Evolutionary conservation across 2,888 invertebrate genomes (phyloP).

Genomic region (Plagodis dolabraria): DNA sequence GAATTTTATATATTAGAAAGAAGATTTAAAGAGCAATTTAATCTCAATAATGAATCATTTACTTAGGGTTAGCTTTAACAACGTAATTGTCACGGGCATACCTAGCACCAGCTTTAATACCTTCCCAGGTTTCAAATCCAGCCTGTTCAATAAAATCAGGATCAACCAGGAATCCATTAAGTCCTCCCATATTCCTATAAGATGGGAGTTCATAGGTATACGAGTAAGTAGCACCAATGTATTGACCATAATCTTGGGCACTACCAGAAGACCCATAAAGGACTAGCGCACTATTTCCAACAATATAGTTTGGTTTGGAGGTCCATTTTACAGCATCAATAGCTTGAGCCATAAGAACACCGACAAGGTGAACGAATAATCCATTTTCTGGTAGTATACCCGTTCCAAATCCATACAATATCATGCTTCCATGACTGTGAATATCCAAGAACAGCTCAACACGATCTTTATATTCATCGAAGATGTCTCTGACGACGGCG

Average conservation of each 20-base stretch:
- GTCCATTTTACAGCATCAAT: slow-evolving; percentile 68
- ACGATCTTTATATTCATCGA: slow-evolving; percentile 71
- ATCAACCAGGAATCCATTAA: slow-evolving; percentile 82
- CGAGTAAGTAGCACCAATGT: slow-evolving; percentile 75
- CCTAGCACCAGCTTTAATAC: slow-evolving; percentile 74
- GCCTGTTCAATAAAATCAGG: slow-evolving; percentile 82
- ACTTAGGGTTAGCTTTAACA: slow-evolving; percentile 12
- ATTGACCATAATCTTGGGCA: slow-evolving; percentile 86
- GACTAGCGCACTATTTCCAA: slow-evolving; percentile 77
- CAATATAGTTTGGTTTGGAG: slow-evolving; percentile 67
- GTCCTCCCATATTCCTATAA: slow-evolving; percentile 52
- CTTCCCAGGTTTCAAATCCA: slow-evolving; percentile 86
- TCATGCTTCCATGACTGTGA: slow-evolving; percentile 88
- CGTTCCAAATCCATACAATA: slow-evolving; percentile 65
- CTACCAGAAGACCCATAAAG: slow-evolving; percentile 86
- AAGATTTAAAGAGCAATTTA: no score
- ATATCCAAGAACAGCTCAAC: slow-evolving; percentile 88
- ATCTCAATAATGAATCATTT: not conserved
- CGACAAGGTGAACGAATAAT: slow-evolving; percentile 61
- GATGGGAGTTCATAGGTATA: slow-evolving; percentile 87
- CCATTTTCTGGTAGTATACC: slow-evolving; percentile 72
- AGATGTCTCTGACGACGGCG: slow-evolving; percentile 79
- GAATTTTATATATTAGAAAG: no score
- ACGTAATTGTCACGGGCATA: slow-evolving; percentile 53
- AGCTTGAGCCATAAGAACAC: slow-evolving; percentile 62